Conservation (phyloP, 2,797 vertebrate genomes). For the Propithecus perrieri region DNA sequence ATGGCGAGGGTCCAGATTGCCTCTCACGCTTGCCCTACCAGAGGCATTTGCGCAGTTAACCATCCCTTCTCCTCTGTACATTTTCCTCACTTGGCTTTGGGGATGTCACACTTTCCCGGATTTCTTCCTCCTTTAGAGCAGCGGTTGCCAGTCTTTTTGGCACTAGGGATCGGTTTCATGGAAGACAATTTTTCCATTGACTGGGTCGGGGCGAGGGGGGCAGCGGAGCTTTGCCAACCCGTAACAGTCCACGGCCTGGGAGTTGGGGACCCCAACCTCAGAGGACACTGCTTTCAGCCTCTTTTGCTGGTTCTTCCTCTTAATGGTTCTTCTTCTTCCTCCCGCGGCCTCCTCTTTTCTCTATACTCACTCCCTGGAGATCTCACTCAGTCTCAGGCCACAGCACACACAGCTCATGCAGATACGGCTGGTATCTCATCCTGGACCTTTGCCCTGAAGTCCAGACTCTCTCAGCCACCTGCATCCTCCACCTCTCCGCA, state of each 20-base stretch:
- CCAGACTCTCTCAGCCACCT: background rate
- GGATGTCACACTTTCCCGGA: background rate
- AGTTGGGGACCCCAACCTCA: background rate
- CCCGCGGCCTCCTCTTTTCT: background rate
- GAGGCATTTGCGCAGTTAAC: background rate
- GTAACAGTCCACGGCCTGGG: too few relatives aligned
- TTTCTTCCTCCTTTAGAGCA: background rate
- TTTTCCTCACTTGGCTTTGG: background rate
- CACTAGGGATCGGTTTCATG: too few relatives aligned
- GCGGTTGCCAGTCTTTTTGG: too few relatives aligned
- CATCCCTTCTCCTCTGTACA: accelerated
- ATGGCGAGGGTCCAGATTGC: background rate
- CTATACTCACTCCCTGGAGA: too few relatives aligned
- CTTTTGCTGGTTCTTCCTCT: background rate
- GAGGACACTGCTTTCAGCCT: background rate
- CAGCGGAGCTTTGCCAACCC: too few relatives aligned
- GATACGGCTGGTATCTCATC: background rate
- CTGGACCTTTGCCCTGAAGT: background rate
- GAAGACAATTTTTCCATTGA: too few relatives aligned
- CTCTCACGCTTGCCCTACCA: too few relatives aligned
- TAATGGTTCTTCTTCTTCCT: background rate
- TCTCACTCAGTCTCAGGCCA: background rate
- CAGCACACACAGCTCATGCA: background rate
- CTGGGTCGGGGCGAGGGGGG: too few relatives aligned
- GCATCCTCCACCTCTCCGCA: background rate